Base-by-base conservation (phyloP, 2,888 invertebrate genomes). In the Heteropelma amictum region DNA sequence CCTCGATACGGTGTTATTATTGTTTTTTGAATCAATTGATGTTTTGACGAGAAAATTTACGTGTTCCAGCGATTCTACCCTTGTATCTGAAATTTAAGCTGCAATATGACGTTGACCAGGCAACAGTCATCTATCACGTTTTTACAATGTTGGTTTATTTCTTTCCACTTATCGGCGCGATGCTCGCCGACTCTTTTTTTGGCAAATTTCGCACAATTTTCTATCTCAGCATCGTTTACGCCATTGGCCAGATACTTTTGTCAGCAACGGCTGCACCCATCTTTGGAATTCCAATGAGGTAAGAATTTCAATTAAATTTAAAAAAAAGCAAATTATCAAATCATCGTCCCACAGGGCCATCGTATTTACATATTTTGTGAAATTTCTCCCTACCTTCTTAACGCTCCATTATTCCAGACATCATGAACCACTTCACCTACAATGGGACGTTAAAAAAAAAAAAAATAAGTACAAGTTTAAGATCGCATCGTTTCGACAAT, bases 191-290 rank as follows among this genome's bases (percentile, higher is more conserved):
- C 89, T 96, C 97, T 72, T 94, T 93, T 90, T 91, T 98, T 47
- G 98, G 98, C 58, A 95, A 97, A 90, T 99, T 95, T 89, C 92
- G 92, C 79, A 97, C 97, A 0, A 98, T 99, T 80, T 90, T 98
- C 33, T 97, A 95, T 89, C 90, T 98, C 14, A 98, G 98, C 3
- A 90, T 97, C 40, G 91, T 99, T 17, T 98, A 98, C 86, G 94
- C 95, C 0, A 63, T 92, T 3, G 98, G 98, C n/a, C 96, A 95
- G 82, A 88, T 95, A 7, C 88, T 97, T 5, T 91, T 98, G 79
- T 92, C 98, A 0, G 77, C 93, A 2, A 92, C 94, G 0, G 93
- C 95, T 0, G 92, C 94, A 78, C 93, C 93, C 0, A 90, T 92
- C 0, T 81, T 93, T 2, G 85, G 90, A n/a, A 87, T 95, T 67